These are phyloP conservation scores for Lithophane semibrunnea DNA, from an alignment of 2,888 invertebrate genomes.

Conservation along the genomic window DNA sequence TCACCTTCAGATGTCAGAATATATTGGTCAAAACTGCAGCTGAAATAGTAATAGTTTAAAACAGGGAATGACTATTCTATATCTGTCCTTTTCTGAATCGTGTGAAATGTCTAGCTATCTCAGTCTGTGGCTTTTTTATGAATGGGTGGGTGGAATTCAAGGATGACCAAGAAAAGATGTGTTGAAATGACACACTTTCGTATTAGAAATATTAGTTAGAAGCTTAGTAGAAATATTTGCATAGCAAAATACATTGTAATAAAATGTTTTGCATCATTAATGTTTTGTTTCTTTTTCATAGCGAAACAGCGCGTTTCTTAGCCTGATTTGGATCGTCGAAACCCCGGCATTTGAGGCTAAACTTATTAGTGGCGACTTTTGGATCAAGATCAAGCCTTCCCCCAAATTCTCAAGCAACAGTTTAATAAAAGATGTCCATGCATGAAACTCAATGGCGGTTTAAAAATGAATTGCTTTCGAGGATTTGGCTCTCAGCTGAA, in stretches of 20 bases:
- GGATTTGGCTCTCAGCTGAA: not conserved
- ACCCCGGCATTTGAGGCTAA: too few species aligned
- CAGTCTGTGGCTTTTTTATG: constrained; percentile 21
- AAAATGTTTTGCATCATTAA: not conserved
- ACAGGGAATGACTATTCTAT: constrained; percentile 1
- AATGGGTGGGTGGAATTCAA: constrained; percentile 50
- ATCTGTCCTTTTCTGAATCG: constrained; percentile 24
- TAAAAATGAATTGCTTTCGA: not conserved
- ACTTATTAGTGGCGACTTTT: too few species aligned
- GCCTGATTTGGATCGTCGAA: too few species aligned
- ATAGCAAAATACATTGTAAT: constrained; percentile 1
- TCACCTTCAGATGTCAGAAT: not conserved
- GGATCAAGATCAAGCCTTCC: too few species aligned
- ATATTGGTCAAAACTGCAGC: not conserved
- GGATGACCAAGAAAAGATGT: constrained; percentile 38
- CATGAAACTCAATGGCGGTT: too few species aligned
- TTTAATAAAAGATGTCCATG: too few species aligned
- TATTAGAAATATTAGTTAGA: not conserved
- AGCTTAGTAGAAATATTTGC: constrained; percentile 14
- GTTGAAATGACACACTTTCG: constrained; percentile 33
- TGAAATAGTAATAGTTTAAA: constrained; percentile 12
- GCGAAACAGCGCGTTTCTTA: too few species aligned
- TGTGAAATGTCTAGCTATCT: constrained; percentile 5
- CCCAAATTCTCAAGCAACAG: too few species aligned
- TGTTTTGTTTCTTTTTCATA: not conserved